Evolutionary conservation across 2,797 vertebrate species (phyloP), one percentile per base, ranked within the genome.

Genomic region (Aeoliscus strigatus): DNA sequence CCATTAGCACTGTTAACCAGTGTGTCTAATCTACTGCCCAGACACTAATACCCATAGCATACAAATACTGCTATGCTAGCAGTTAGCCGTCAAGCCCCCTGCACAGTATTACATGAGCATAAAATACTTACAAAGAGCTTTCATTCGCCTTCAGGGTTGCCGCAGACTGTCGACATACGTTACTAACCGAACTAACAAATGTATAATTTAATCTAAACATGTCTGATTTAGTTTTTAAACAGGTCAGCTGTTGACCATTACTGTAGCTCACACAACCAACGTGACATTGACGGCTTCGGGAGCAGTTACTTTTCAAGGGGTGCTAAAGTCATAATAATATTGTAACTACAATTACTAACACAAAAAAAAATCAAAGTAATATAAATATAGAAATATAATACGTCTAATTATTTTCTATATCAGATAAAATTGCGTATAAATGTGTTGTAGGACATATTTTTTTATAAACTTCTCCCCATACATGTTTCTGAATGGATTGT

Each of bases 231-330:
- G 8, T 14, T 30, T n/a, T 21, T 21, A 21, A 21, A 21, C 18
- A 21, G 18, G 3, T 21, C 3, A 25, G 9, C 24, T 25, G 8
- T 8, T n/a, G n/a, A n/a, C n/a, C n/a, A n/a, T 25, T 9, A 7
- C 5, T 6, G 0, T 0, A 2, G 23, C 24, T 8, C 6, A 14
- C 30, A 50, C 34, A 27, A 55, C 62, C 60, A 71, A 60, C 67
- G 75, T 83, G 86, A 86, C 86, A 83, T 85, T 86, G 82, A 73
- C 13, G n/a, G 10, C 13, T 31, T 5, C 3, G 2, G 12, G 0
- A 12, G 0, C 0, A 25, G 5, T 18, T 6, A 5, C 15, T 2
- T 3, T 10, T 16, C 3, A 1, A 33, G 57, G 53, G 66, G 54
- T 11, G 26, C 1, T 0, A 1, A 1, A 2, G 0, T 23, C 0